phyloP scores from a whole-genome alignment of 2,113 vertebrate genomes.

The Albula glossodonta region DNA sequence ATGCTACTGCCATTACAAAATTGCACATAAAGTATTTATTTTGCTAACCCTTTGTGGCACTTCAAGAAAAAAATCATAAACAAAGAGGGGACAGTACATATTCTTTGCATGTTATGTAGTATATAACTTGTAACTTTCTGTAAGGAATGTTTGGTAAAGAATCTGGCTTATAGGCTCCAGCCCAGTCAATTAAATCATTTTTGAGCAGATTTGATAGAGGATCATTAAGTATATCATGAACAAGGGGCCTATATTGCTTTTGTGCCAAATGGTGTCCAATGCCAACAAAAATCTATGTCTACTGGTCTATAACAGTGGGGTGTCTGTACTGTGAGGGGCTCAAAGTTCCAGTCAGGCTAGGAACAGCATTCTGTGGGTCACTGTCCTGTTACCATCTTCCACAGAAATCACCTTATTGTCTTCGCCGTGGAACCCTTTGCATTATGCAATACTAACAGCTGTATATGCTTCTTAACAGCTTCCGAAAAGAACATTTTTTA shows the following conservation, averaged over 20 bases:
- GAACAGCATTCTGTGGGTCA: background rate
- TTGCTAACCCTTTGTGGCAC: background rate
- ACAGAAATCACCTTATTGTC: background rate
- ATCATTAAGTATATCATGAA: background rate
- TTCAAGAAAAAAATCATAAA: background rate
- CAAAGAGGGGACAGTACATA: no score
- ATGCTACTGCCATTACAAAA: background rate
- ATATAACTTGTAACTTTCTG: no score
- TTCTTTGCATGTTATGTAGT: no score
- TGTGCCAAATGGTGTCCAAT: background rate
- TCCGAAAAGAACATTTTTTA: background rate
- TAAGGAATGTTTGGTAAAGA: no score
- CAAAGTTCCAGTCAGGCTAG: background rate
- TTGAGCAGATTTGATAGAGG: background rate
- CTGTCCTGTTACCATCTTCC: background rate
- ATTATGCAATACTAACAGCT: background rate
- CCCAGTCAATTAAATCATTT: background rate
- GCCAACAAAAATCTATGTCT: background rate
- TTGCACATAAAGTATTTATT: background rate
- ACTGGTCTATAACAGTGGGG: background rate
- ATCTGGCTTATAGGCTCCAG: background rate
- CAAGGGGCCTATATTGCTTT: background rate
- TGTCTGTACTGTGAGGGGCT: background rate
- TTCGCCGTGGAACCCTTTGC: background rate
- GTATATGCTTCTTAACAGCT: background rate